These are phyloP conservation scores for Hyphantria cunea DNA, from an alignment of 1,140 invertebrate species.

Conservation along the genomic window DNA sequence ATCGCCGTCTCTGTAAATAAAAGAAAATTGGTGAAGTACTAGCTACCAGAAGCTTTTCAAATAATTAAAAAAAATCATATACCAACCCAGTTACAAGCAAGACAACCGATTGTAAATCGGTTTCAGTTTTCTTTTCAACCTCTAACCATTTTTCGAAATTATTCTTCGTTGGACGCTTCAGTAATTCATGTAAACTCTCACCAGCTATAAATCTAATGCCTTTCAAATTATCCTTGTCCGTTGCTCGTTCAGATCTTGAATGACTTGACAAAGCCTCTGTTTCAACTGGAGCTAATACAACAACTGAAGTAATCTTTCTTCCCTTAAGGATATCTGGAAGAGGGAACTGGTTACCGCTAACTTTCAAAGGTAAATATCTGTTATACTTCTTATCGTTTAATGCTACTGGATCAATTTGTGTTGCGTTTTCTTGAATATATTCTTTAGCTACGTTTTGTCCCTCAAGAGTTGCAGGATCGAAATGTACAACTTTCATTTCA, in stretches of 20 bases:
- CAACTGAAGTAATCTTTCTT: slow-evolving; percentile 89
- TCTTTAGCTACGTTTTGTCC: slow-evolving; percentile 87
- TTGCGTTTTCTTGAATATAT: slow-evolving; percentile 88
- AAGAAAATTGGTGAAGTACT: slow-evolving; percentile 10
- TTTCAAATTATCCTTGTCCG: slow-evolving; percentile 76
- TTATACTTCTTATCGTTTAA: slow-evolving; percentile 89
- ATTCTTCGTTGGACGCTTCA: slow-evolving; percentile 87
- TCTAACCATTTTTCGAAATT: slow-evolving; percentile 92
- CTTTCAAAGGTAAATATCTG: slow-evolving; percentile 91
- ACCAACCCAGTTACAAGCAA: slow-evolving; percentile 90
- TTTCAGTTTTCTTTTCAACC: slow-evolving; percentile 86
- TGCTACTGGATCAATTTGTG: slow-evolving; percentile 87
- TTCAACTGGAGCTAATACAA: slow-evolving; percentile 90
- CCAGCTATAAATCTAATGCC: slow-evolving; percentile 85
- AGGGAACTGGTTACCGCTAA: slow-evolving; percentile 91
- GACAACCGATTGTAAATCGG: slow-evolving; percentile 89
- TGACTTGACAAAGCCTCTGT: slow-evolving; percentile 82
- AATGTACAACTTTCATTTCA: slow-evolving; percentile 92
- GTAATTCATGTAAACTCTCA: slow-evolving; percentile 87
- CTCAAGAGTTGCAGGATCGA: slow-evolving; percentile 88
- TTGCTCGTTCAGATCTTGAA: slow-evolving; percentile 69
- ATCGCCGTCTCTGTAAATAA: slow-evolving; percentile 78
- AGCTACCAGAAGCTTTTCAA: neutral
- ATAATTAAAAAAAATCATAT: neutral
- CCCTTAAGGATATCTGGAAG: slow-evolving; percentile 88